Conservation (phyloP, 2,113 vertebrate genomes). For the Ochotona princeps region DNA sequence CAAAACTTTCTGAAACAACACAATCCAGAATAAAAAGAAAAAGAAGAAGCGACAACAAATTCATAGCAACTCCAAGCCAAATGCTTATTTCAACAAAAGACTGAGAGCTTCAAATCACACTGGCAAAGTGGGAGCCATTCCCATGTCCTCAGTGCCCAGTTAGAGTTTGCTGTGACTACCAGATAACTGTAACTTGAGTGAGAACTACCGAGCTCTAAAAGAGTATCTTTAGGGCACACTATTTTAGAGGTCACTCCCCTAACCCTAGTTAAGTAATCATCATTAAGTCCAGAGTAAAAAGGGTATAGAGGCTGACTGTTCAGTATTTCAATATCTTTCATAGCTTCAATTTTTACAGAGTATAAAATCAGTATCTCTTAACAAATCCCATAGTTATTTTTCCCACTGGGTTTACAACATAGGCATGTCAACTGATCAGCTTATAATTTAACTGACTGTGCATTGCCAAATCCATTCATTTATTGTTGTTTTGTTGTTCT, state of each 20-base stretch:
- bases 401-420: background rate
- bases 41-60: background rate
- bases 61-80: background rate
- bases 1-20: background rate
- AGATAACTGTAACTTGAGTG: background rate
- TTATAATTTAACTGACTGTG: no score
- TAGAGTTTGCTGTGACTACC: background rate
- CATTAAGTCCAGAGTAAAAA: background rate
- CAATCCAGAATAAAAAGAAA: background rate
- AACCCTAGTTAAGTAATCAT: background rate
- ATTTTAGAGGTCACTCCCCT: background rate
- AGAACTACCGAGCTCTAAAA: background rate
- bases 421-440: background rate
- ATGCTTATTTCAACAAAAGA: accelerated
- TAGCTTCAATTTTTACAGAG: background rate
- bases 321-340: background rate
- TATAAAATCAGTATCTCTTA: background rate
- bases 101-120: background rate
- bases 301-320: background rate
- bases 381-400: background rate
- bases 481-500: background rate
- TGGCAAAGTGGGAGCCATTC: background rate
- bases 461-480: background rate
- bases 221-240: accelerated
- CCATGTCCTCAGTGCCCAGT: background rate